These are phyloP conservation scores for Sebastes aleutianus DNA, from an alignment of 2,797 vertebrate genomes.

Conservation along the genomic window DNA sequence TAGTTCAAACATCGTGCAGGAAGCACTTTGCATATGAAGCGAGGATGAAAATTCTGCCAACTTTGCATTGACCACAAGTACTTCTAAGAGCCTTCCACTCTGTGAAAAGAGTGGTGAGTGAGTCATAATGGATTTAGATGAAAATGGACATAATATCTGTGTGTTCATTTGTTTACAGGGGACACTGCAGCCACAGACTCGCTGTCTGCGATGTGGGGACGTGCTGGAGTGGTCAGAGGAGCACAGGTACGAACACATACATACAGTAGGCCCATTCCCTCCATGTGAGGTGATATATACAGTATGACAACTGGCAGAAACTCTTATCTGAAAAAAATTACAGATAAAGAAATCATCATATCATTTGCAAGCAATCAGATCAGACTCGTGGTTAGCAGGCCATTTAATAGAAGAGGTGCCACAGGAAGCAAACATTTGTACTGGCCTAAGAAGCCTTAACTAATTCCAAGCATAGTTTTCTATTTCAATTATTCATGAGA, in stretches of 20 bases:
- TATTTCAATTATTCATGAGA: constrained; percentile 39
- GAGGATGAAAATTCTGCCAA: constrained; percentile 75
- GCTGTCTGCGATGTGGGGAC: constrained; percentile 78
- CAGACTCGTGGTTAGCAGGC: neutral
- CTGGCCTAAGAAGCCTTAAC: constrained; percentile 22
- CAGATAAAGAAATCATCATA: neutral
- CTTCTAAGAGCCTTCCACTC: constrained; percentile 40
- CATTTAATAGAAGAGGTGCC: neutral
- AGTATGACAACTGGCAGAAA: neutral
- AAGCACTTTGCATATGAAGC: constrained; percentile 77
- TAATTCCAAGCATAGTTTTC: constrained; percentile 27
- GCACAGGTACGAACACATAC: constrained; percentile 48
- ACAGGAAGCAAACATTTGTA: constrained; percentile 20
- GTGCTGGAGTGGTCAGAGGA: constrained; percentile 75
- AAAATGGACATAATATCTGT: constrained; percentile 19
- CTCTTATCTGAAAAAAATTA: constrained; percentile 1
- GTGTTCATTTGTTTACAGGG: constrained; percentile 65
- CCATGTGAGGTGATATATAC: neutral
- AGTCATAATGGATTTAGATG: constrained; percentile 31
- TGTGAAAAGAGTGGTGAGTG: neutral
- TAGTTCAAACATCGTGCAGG: constrained; percentile 38
- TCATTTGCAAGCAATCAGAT: constrained; percentile 3
- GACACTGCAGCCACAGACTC: constrained; percentile 59
- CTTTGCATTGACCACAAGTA: constrained; percentile 77
- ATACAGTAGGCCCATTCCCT: too few species aligned